Percentiles rank a stretch among this genome's conserved stretches.
Evolutionary conservation across 2,113 vertebrate genomes (phyloP).

Genomic region (Ctenomys sociabilis): DNA sequence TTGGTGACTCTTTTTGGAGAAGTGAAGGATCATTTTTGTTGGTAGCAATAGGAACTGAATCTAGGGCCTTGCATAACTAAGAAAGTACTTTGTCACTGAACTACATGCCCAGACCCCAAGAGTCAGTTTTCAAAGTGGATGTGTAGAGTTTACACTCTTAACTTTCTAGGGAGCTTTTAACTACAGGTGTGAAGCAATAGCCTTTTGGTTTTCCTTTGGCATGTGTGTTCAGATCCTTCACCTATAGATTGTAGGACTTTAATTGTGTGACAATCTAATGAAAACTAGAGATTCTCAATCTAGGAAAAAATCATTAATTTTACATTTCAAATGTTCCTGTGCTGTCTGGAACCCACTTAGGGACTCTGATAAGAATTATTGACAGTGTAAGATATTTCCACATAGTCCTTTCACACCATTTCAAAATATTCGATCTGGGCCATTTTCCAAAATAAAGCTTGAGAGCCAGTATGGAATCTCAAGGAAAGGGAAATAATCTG

Average conservation of each 20-base stretch:
- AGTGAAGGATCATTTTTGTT: background rate
- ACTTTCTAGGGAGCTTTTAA: background rate
- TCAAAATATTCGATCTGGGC: background rate
- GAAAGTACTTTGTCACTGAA: background rate
- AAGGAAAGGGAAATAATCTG: background rate
- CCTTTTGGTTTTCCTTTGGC: background rate
- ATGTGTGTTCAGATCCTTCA: background rate
- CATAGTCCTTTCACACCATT: background rate
- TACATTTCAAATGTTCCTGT: background rate
- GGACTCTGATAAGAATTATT: background rate
- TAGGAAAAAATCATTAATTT: background rate
- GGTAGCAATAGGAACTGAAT: background rate
- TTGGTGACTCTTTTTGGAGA: background rate
- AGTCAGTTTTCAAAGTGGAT: background rate
- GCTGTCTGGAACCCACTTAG: background rate
- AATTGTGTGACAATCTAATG: background rate
- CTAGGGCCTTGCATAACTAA: background rate
- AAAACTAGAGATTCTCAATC: background rate
- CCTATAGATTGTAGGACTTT: background rate
- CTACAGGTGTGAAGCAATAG: background rate
- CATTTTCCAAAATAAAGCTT: background rate
- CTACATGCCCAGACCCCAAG: background rate
- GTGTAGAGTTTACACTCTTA: background rate
- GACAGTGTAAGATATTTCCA: background rate
- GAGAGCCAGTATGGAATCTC: background rate